These are phyloP conservation scores for Melanostoma mellinum DNA, from an alignment of 2,888 invertebrate genomes.

Conservation along the genomic window DNA sequence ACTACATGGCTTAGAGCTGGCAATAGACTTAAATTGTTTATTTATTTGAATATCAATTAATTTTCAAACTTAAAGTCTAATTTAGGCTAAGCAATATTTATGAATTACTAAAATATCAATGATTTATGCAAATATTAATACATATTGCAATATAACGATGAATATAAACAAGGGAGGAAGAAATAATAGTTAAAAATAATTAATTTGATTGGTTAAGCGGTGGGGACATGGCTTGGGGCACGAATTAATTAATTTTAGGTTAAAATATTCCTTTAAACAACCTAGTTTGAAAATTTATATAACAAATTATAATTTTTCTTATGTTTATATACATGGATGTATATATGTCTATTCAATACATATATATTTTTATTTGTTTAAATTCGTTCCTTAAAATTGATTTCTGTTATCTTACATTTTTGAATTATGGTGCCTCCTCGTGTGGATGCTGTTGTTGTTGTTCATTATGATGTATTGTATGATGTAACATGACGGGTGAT, in stretches of 20 bases:
- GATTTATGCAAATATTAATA: conserved; percentile 28
- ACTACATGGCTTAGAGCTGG: not conserved
- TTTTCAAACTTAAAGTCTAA: conserved; percentile 50
- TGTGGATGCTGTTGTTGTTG: conserved; percentile 76
- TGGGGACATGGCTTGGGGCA: conserved; percentile 15
- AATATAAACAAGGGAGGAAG: conserved; percentile 40
- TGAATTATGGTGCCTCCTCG: conserved; percentile 51
- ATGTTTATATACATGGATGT: conserved; percentile 2
- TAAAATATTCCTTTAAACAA: conserved; percentile 4
- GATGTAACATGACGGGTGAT: conserved; percentile 84
- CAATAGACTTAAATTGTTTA: conserved; percentile 15
- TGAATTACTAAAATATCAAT: conserved; percentile 32
- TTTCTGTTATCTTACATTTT: conserved; percentile 33
- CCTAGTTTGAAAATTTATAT: not conserved
- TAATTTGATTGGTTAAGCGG: conserved; percentile 29
- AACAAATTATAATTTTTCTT: not conserved
- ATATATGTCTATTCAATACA: not conserved
- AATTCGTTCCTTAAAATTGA: conserved; percentile 56
- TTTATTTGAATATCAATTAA: not conserved
- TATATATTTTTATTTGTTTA: conserved; percentile 33
- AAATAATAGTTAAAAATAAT: conserved; percentile 7
- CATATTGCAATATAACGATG: conserved; percentile 1
- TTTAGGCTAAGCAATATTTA: conserved; percentile 43
- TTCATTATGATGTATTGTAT: conserved; percentile 82
- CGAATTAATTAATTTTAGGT: not conserved